Evolutionary conservation across 35 echinoderm and acorn worm species (phyloP), one percentile per base, ranked within the genome.

Genomic region (Lytechinus pictus): DNA sequence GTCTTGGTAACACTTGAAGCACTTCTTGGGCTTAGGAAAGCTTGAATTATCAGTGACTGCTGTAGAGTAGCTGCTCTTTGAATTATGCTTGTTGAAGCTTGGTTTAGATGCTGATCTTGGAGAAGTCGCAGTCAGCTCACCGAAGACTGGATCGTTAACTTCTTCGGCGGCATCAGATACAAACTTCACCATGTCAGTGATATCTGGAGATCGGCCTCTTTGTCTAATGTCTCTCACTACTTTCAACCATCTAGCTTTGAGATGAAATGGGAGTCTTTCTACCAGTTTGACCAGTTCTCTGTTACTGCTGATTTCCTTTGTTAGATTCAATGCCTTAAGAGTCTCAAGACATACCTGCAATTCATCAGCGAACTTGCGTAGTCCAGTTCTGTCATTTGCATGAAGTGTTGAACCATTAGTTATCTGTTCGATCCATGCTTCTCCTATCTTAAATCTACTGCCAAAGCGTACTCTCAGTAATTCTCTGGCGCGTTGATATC

Each of bases 391-490:
- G 53, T 55, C 54, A 21, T 92, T 92, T 12, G 9, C 12, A n/a
- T 12, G 6, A 4, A 92, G 8, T 13, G 9, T 2, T 57, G 86
- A 88, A 1, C 95, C 91, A 54, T 10, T 24, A 6, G 52, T 54
- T 3, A 92, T 0, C 51, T 53, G 3, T 21, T 7, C 14, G 10
- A 92, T 10, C 91, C 91, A 92, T 1, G 91, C 91, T 92, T 92
- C 91, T 9, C 51, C 9, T n/a, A 92, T 92, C 54, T 92, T 92
- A 21, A 54, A 55, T 13, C 27, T 92, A 28, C 28, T 55, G 9
- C 91, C 91, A 55, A 55, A 92, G 10, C 91, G 51, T 28, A 55
- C 91, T n/a, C 89, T 53, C 54, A 97, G 86, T 33, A 96, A 52
- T 28, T 87, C 72, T 27, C 57, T 71, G 12, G 95, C 95, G 61